phyloP scores from a whole-genome alignment of 2,888 invertebrate genomes.

The Xylota segnis region DNA sequence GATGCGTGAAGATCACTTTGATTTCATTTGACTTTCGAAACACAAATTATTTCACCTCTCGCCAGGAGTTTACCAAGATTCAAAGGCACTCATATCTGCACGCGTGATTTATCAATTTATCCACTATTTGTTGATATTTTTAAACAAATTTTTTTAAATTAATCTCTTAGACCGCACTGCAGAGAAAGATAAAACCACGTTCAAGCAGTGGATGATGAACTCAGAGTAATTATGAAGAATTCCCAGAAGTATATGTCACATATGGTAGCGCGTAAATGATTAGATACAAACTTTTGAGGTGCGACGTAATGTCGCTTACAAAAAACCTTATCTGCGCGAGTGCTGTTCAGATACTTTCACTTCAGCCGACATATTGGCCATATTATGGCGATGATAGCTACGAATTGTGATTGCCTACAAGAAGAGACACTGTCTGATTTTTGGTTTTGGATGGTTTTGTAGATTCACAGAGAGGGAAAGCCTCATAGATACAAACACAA shows the following conservation, averaged over 20 bases:
- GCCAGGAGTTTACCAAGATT: background rate
- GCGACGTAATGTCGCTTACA: background rate
- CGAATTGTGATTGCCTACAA: background rate
- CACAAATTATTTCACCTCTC: slow-evolving; percentile 5
- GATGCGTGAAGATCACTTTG: slow-evolving; percentile 40
- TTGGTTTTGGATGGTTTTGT: background rate
- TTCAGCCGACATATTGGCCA: slow-evolving; percentile 6
- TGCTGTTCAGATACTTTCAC: slow-evolving; percentile 44
- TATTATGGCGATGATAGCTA: slow-evolving; percentile 5
- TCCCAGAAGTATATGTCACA: slow-evolving; percentile 25
- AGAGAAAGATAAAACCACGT: background rate
- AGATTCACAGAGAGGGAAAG: slow-evolving; percentile 1
- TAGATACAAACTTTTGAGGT: slow-evolving; percentile 20
- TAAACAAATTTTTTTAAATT: slow-evolving; percentile 36
- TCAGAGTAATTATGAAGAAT: slow-evolving; percentile 26
- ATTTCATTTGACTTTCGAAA: background rate
- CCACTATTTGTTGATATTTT: background rate
- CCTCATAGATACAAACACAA: background rate
- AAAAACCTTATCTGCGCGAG: slow-evolving; percentile 25
- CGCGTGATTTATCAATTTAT: background rate
- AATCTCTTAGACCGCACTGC: background rate
- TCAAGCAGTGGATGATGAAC: slow-evolving; percentile 17
- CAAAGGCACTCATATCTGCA: background rate
- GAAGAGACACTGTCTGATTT: slow-evolving; percentile 4
- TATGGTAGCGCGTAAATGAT: slow-evolving; percentile 22